phyloP scores from a whole-genome alignment of 2,888 invertebrate species.

The Ischnus inquisitorius region DNA sequence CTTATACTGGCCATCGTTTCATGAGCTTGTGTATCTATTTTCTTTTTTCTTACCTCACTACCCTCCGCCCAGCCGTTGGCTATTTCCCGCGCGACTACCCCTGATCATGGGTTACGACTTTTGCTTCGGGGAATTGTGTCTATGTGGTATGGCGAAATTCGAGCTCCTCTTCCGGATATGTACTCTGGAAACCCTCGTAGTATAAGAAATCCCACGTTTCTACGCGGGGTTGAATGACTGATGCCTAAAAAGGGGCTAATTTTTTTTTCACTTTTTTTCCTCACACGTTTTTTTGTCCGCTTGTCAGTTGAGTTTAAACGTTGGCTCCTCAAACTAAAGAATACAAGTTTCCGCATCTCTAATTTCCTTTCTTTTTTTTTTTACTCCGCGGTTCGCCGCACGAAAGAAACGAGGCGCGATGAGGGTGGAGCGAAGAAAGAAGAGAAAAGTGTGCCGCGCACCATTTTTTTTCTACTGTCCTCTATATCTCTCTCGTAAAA shows the following conservation, averaged over 20 bases:
- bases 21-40: conserved; percentile 35
- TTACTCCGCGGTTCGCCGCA: conserved; percentile 52
- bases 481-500: conserved; percentile 79
- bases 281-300: conserved; percentile 43
- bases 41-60: conserved; percentile 30
- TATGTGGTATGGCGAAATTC: conserved; percentile 68
- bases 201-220: not conserved
- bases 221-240: not conserved
- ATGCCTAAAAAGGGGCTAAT: conserved; percentile 2
- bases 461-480: conserved; percentile 78
- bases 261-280: conserved; percentile 51
- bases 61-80: conserved; percentile 45
- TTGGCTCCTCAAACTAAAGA: not conserved
- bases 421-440: conserved; percentile 25
- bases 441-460: conserved; percentile 71
- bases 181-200: conserved; percentile 9
- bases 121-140: conserved; percentile 73
- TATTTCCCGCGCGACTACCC: conserved; percentile 72
- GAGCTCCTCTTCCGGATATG: conserved; percentile 51
- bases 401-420: conserved; percentile 37
- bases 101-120: conserved; percentile 82
- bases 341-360: conserved; percentile 54
- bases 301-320: conserved; percentile 59
- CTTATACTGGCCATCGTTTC: conserved; percentile 78
- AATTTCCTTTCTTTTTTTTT: conserved; percentile 44